A percentile compares a stretch with the other conserved stretches of the same genome.
Conservation (phyloP, 2,113 vertebrate genomes). For the Leuciscus idus region DNA sequence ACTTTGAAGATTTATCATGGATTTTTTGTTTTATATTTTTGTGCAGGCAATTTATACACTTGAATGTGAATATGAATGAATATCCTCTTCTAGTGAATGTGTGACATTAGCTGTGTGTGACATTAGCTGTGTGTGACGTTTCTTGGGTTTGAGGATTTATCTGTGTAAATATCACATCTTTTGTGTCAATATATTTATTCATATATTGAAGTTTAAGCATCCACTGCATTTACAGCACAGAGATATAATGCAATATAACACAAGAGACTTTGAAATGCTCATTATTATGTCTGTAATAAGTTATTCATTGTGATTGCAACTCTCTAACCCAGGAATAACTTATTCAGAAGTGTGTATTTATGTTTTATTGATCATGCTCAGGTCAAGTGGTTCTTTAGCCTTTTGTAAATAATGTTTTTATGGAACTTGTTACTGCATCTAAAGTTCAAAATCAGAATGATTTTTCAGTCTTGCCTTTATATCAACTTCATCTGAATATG, state of each 20-base stretch:
- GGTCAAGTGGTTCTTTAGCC: not conserved
- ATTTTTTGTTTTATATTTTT: not conserved
- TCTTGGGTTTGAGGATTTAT: not conserved
- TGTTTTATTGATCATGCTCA: not conserved
- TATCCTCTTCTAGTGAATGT: not conserved
- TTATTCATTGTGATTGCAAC: not conserved
- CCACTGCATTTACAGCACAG: not conserved
- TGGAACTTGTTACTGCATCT: not conserved
- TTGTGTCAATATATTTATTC: not conserved
- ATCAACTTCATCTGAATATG: not conserved
- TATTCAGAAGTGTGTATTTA: not conserved
- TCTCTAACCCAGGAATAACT: not conserved
- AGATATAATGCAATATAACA: not conserved
- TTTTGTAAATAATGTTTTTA: not conserved
- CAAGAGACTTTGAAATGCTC: not conserved
- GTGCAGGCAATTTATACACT: not conserved
- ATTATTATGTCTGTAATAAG: not conserved
- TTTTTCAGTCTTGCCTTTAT: not conserved
- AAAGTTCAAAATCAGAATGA: not conserved
- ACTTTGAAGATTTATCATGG: not conserved
- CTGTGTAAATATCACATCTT: not conserved
- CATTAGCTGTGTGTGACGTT: not conserved
- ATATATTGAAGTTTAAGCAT: not conserved
- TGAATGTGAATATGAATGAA: slow-evolving; percentile 6
- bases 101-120: not conserved